Evolutionary conservation across 2,888 invertebrate species (phyloP).

Genomic region (Trichopria drosophilae): DNA sequence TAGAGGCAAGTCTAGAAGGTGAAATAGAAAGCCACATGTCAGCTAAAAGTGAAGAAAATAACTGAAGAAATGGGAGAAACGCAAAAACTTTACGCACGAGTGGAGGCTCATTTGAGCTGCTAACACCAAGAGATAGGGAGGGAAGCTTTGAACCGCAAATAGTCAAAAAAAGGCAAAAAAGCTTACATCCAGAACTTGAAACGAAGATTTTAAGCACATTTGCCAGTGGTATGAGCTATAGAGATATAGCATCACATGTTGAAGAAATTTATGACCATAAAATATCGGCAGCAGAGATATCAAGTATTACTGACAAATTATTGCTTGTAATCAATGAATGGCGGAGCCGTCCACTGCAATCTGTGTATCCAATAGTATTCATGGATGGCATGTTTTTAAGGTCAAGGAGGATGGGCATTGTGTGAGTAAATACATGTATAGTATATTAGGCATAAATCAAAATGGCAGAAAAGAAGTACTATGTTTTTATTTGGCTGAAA

Average conservation of each 20-base stretch:
- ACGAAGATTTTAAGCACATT: constrained; percentile 23
- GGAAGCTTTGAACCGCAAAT: constrained; percentile 15
- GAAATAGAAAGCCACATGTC: constrained; percentile 21
- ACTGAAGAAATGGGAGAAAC: constrained; percentile 20
- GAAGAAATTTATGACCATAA: constrained; percentile 23
- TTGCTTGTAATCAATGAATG: constrained; percentile 19
- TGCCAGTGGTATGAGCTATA: constrained; percentile 18
- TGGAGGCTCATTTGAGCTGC: constrained; percentile 9
- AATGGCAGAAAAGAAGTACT: constrained; percentile 25
- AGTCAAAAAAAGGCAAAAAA: constrained; percentile 22
- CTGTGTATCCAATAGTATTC: constrained; percentile 18
- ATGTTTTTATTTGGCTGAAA: constrained; percentile 22
- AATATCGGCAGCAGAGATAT: constrained; percentile 23
- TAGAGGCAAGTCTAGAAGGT: constrained; percentile 20
- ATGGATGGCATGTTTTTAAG: constrained; percentile 22
- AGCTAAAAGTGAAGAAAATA: constrained; percentile 22
- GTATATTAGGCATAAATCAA: constrained; percentile 22
- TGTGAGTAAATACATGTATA: constrained; percentile 22
- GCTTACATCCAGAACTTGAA: constrained; percentile 20
- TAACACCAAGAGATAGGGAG: constrained; percentile 12
- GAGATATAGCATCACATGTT: constrained; percentile 16
- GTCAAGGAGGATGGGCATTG: constrained; percentile 20
- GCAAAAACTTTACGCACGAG: constrained; percentile 15
- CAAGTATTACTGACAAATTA: constrained; percentile 23
- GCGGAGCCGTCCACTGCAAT: constrained; percentile 18